Evolutionary conservation across 2,797 vertebrate species (phyloP), one percentile per base, ranked within the genome.

Genomic region (Telmatherina bonti): DNA sequence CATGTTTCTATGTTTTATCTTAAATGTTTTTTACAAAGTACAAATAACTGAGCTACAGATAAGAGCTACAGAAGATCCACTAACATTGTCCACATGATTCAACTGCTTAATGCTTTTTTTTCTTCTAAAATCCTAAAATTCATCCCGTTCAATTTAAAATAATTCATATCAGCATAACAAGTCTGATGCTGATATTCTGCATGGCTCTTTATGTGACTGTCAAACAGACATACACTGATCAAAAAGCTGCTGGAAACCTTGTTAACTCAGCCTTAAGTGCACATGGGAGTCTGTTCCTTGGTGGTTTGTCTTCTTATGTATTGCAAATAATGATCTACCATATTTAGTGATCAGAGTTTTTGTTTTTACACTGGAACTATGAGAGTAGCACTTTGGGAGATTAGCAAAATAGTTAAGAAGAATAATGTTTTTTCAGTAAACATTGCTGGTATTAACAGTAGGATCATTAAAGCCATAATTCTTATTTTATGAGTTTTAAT

Each of bases 171-270:
- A 53, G 13, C 13, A 53, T 52, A 7, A 12, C 24, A 26, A 2
- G 3, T 22, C 10, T 22, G 9, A 13, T 2, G 5, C 1, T 27
- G 22, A 53, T 27, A 0, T 5, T 49, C 22, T 24, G 5, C 47
- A 53, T 27, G 12, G 11, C 24, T 5, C 24, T 13, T 13, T 12
- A 12, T 26, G 24, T 27, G 27, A 6, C 51, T 13, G 13, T 29
- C 51, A 53, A 13, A 53, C 13, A 29, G n/a, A 53, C 24, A 68
- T 51, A 26, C 41, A 56, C 8, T 70, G 59, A 75, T 78, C 62
- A 70, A 55, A 49, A 54, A 62, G 49, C 62, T 31, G 53, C 41
- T 58, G 65, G 27, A 64, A 29, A 67, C 62, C 49, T 63, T 22
- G 61, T 73, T 72, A 73, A 57, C 65, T 7, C 30, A 56, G 13